Conservation (phyloP, 2,797 vertebrate genomes). For the Rhynchonycteris naso region DNA sequence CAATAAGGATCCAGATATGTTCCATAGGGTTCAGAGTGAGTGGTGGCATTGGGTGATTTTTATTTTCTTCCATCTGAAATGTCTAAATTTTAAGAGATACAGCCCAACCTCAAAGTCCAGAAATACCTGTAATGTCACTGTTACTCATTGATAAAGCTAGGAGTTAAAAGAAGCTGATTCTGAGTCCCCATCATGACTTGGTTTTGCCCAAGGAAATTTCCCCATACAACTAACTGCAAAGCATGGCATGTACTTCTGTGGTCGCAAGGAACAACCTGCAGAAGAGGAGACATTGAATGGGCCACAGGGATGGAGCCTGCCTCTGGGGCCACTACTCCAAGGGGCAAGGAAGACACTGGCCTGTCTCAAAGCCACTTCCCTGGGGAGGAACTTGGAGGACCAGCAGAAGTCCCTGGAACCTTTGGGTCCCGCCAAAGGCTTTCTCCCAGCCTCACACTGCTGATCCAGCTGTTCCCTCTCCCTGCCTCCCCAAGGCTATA, state of each 20-base stretch:
- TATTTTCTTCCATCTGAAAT: background rate
- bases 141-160: background rate
- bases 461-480: background rate
- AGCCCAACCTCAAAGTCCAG: background rate
- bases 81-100: background rate
- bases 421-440: background rate
- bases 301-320: fast-evolving
- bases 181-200: background rate
- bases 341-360: background rate
- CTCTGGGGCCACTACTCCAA: background rate
- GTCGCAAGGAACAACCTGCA: background rate
- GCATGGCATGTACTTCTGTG: fast-evolving
- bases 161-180: background rate
- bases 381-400: background rate
- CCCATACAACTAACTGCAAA: background rate
- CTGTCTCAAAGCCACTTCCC: background rate
- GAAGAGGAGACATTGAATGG: too few relatives aligned
- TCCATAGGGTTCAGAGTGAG: background rate
- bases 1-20: background rate
- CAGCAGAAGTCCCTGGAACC: background rate
- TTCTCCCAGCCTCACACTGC: background rate
- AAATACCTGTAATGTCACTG: fast-evolving
- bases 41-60: too few relatives aligned
- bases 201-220: background rate
- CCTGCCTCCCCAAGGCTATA: too few relatives aligned